These are phyloP conservation scores for Gymnothorax reevesii DNA, from an alignment of 2,797 vertebrate species.

Conservation along the genomic window DNA sequence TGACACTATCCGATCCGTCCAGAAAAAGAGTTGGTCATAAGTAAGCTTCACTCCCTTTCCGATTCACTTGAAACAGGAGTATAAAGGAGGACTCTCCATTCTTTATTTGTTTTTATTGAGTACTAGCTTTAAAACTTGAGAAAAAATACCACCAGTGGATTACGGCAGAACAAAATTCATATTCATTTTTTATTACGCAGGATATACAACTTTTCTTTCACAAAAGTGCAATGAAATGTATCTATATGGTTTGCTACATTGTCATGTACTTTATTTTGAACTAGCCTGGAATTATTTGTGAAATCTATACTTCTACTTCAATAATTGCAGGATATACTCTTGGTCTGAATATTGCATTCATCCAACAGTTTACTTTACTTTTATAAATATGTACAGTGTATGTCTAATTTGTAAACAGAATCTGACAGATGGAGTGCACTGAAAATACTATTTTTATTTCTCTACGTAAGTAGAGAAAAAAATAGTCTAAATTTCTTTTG, in stretches of 20 bases:
- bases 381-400: constrained; percentile 60
- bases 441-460: neutral
- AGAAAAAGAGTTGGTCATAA: neutral
- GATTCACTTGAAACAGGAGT: neutral
- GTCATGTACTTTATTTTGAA: neutral
- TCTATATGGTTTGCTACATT: neutral
- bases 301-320: neutral
- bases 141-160: neutral
- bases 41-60: neutral
- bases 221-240: constrained; percentile 49
- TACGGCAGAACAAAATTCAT: neutral
- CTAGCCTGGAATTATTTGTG: neutral
- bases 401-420: constrained; percentile 45
- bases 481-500: neutral
- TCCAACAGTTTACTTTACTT: constrained; percentile 31
- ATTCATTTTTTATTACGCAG: neutral
- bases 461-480: neutral
- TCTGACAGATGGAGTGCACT: neutral
- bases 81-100: neutral
- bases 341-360: neutral
- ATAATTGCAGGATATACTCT: neutral
- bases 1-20: neutral
- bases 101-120: neutral
- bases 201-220: constrained; percentile 33
- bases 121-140: neutral